Base-by-base conservation (phyloP, 2,797 vertebrate genomes). In the Amniataba percoides region DNA sequence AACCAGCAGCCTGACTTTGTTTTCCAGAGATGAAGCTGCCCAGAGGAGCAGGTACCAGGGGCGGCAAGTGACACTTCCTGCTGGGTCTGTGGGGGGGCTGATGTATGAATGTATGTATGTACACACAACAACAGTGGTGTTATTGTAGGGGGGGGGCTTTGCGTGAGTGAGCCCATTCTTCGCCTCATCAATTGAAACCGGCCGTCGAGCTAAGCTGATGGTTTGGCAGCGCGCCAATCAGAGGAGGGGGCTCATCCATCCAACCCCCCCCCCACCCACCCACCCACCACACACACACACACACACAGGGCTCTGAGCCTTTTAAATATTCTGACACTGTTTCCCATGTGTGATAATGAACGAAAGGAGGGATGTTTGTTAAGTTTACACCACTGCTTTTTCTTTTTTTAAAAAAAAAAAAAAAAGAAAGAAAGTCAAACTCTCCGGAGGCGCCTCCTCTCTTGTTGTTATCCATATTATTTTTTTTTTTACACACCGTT, bases 121-220 rank as follows among this genome's bases (percentile, higher is more conserved):
- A n/a, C 70, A 87, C 65, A 88, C 83, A 78, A 42, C 34, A 76
- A 92, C 90, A 90, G 83, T 80, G 48, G 77, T 19, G 80, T 90
- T 87, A 88, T 91, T 92, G 89, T 90, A n/a, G 84, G 74, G n/a
- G 92, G 89, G 90, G n/a, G 84, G 74, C 74, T 62, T 81, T 78
- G 78, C 85, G 81, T 91, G 89, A 87, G 87, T 87, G 85, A 72
- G 63, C 51, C 82, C 70, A 87, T 91, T 92, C 80, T 92, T 85
- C 46, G 7, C 65, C 71, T 88, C 77, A 77, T 87, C 81, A 80
- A 81, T 86, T 87, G 79, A 88, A 90, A 78, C 56, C 59, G 73
- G 76, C 56, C 74, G 52, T 68, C 60, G 90, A 77, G 77, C 81
- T 90, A 89, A 93, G 85, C 91, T 69, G 87, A 81, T 77, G 89